Conservation (phyloP, 2,113 vertebrate genomes). For the Bos javanicus region DNA sequence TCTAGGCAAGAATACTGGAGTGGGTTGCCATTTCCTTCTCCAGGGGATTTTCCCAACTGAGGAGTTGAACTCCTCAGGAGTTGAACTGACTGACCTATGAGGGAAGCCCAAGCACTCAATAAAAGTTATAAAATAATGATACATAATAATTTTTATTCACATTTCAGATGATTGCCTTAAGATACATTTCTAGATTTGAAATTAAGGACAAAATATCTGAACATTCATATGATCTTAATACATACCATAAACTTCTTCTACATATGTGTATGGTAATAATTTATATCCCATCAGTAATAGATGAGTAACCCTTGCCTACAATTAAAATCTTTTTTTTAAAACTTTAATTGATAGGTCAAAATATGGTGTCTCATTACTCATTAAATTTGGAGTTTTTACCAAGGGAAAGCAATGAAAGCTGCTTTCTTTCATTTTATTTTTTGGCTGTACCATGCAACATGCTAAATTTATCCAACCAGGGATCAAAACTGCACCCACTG, state of each 20-base stretch:
- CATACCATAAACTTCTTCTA: background rate
- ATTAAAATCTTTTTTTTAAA: background rate
- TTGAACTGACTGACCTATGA: background rate
- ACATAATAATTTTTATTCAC: background rate
- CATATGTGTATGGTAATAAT: background rate
- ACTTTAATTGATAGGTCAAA: background rate
- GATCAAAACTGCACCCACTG: background rate
- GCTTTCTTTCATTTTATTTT: background rate
- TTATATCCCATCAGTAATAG: background rate
- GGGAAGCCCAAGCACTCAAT: background rate
- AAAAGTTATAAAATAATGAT: background rate
- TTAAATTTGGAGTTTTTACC: background rate
- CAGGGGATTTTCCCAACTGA: background rate
- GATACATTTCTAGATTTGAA: background rate
- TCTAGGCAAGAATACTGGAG: background rate
- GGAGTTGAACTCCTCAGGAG: background rate
- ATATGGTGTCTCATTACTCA: background rate
- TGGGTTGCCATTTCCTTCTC: background rate
- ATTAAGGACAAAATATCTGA: background rate
- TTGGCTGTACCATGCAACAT: background rate
- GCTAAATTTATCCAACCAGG: background rate
- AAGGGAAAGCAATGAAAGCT: background rate
- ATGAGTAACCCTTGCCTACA: background rate
- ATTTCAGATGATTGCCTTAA: background rate
- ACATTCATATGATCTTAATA: background rate